Evolutionary conservation across 2,797 vertebrate genomes (phyloP).

Genomic region (Clarias fuscus): DNA sequence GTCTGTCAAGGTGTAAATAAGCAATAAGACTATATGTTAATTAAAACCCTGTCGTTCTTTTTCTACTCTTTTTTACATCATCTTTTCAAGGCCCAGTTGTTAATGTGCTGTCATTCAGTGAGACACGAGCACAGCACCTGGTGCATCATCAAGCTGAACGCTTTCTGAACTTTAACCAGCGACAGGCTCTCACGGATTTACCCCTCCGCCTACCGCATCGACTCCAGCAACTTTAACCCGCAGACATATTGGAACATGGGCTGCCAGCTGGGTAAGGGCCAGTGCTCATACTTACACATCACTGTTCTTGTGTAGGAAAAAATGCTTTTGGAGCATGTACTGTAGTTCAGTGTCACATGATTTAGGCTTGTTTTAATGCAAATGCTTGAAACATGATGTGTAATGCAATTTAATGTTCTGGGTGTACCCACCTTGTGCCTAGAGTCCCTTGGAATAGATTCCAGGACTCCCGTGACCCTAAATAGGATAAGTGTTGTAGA

Average conservation of each 20-base stretch:
- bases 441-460: too few relatives aligned
- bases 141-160: slow-evolving; percentile 90
- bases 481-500: too few relatives aligned
- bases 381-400: background rate
- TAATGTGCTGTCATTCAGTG: slow-evolving; percentile 95
- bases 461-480: too few relatives aligned
- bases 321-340: background rate
- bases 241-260: slow-evolving; percentile 96
- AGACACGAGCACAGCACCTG: slow-evolving; percentile 90
- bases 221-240: slow-evolving; percentile 98
- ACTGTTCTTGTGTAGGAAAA: background rate
- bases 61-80: background rate
- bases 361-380: background rate
- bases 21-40: background rate
- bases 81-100: slow-evolving; percentile 80
- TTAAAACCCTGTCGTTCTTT: background rate
- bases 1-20: background rate
- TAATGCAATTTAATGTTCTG: background rate
- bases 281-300: background rate
- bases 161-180: slow-evolving; percentile 93
- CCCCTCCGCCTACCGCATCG: slow-evolving; percentile 95
- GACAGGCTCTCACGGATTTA: slow-evolving; percentile 92
- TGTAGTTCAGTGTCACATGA: background rate
- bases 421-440: too few relatives aligned
- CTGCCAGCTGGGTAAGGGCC: slow-evolving; percentile 87